Percentiles rank a stretch among this genome's conserved stretches.
Evolutionary conservation across 1,140 invertebrate genomes (phyloP).

Genomic region (Delia radicum): DNA sequence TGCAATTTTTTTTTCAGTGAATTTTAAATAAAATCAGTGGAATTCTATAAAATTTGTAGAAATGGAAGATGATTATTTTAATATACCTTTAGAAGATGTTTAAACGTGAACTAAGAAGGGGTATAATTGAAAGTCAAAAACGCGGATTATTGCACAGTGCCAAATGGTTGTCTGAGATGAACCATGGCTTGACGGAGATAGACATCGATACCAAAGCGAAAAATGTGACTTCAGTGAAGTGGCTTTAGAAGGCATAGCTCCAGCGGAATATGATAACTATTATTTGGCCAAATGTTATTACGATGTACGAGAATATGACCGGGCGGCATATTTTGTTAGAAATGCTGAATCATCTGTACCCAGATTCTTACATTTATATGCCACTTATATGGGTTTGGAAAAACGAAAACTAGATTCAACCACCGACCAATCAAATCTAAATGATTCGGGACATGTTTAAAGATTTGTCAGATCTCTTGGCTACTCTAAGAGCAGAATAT

Average conservation of each 20-base stretch:
- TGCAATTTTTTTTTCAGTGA: not conserved
- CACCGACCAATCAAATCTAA: slow-evolving; percentile 72
- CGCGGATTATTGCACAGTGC: slow-evolving; percentile 56
- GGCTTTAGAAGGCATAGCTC: slow-evolving; percentile 48
- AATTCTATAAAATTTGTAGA: too few species aligned
- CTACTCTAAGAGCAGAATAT: slow-evolving; percentile 63
- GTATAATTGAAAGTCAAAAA: slow-evolving; percentile 52
- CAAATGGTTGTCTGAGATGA: slow-evolving; percentile 85
- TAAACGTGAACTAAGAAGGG: slow-evolving; percentile 45
- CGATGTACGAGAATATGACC: slow-evolving; percentile 88
- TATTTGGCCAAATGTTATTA: slow-evolving; percentile 86
- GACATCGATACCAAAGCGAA: slow-evolving; percentile 59
- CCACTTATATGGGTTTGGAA: slow-evolving; percentile 83
- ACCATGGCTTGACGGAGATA: slow-evolving; percentile 71
- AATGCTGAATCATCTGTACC: slow-evolving; percentile 64
- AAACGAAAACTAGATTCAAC: slow-evolving; percentile 85
- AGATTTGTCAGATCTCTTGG: slow-evolving; percentile 60
- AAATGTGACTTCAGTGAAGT: slow-evolving; percentile 42
- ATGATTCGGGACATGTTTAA: slow-evolving; percentile 65
- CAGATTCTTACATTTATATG: slow-evolving; percentile 84
- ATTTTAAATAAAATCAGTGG: too few species aligned
- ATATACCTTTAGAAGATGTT: slow-evolving; percentile 36
- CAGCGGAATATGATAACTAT: slow-evolving; percentile 72
- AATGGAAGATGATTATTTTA: slow-evolving; percentile 31
- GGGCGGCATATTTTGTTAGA: slow-evolving; percentile 82